A percentile compares a stretch with the other conserved stretches of the same genome.
phyloP scores from a whole-genome alignment of 2,797 vertebrate genomes.

The Myotis myotis region DNA sequence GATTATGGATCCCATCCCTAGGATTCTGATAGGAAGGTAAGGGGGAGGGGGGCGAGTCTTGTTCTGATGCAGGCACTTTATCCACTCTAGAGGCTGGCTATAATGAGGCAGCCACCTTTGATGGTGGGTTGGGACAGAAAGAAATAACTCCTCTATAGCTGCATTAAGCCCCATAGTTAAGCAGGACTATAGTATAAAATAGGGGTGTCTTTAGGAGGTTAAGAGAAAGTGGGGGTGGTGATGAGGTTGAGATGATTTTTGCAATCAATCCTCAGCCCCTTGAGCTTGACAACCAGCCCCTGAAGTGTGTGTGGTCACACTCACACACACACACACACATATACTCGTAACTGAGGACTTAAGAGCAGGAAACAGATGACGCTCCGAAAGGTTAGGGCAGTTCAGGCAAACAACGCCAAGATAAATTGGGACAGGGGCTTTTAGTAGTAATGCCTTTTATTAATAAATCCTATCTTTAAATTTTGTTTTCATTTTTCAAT shows the following conservation, averaged over 20 bases:
- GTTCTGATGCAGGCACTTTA: not conserved
- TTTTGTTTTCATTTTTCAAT: not conserved
- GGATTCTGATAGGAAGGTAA: not conserved
- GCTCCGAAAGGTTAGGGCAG: not conserved
- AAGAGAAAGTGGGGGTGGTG: not conserved
- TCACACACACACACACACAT: not conserved
- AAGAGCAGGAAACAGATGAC: not conserved
- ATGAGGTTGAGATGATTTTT: not conserved
- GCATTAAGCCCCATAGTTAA: not conserved
- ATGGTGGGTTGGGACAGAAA: not conserved
- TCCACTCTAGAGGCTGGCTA: not conserved
- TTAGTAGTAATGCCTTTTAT: not conserved
- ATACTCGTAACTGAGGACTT: fast-evolving
- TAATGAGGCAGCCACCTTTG: not conserved
- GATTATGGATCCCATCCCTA: not conserved
- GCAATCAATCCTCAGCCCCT: not conserved
- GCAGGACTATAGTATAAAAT: not conserved
- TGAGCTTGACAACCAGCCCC: not conserved
- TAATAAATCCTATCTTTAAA: not conserved
- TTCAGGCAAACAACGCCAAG: too few relatives aligned
- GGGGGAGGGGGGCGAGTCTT: fast-evolving
- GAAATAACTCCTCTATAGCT: too few relatives aligned
- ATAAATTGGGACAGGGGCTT: not conserved
- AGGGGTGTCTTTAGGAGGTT: not conserved
- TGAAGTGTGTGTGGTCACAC: not conserved